Evolutionary conservation across 2,888 invertebrate genomes (phyloP).

Genomic region (Eupithecia dodoneata): DNA sequence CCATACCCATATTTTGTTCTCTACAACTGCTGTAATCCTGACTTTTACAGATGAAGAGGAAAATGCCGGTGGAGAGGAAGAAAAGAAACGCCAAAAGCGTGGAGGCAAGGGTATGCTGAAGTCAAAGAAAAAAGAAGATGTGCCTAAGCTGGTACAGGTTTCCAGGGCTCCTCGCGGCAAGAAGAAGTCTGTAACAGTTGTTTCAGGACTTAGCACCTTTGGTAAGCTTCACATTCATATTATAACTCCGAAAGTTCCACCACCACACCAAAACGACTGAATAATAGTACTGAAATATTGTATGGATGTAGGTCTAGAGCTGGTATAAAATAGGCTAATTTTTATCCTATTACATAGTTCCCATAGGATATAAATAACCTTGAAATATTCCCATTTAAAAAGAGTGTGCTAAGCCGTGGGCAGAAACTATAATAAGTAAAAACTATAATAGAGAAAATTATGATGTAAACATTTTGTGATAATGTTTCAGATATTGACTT

Average conservation of each 20-base stretch:
- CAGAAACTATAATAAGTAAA: neutral
- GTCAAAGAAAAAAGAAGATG: constrained; percentile 96
- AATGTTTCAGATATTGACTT: constrained; percentile 93
- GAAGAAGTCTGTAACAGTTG: constrained; percentile 99
- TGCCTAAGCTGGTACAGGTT: constrained; percentile 92
- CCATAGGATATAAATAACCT: neutral
- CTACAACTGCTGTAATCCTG: constrained; percentile 32
- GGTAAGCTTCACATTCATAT: constrained; percentile 80
- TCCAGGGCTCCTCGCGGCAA: constrained; percentile 97
- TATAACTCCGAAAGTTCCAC: neutral
- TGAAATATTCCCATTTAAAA: neutral
- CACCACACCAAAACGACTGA: neutral
- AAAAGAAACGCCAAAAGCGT: constrained; percentile 97
- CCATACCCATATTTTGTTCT: neutral
- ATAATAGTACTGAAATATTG: neutral
- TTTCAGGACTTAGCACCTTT: constrained; percentile 97
- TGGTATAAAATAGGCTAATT: neutral
- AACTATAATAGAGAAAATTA: neutral
- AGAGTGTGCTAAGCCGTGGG: neutral
- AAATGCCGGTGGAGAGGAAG: constrained; percentile 92
- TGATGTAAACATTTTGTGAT: neutral
- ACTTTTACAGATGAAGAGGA: constrained; percentile 84
- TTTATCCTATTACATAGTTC: neutral
- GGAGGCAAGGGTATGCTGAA: constrained; percentile 98
- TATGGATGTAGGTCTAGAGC: neutral